Conservation (phyloP, 2,888 invertebrate genomes). For the Pyrocoelia pectoralis region DNA sequence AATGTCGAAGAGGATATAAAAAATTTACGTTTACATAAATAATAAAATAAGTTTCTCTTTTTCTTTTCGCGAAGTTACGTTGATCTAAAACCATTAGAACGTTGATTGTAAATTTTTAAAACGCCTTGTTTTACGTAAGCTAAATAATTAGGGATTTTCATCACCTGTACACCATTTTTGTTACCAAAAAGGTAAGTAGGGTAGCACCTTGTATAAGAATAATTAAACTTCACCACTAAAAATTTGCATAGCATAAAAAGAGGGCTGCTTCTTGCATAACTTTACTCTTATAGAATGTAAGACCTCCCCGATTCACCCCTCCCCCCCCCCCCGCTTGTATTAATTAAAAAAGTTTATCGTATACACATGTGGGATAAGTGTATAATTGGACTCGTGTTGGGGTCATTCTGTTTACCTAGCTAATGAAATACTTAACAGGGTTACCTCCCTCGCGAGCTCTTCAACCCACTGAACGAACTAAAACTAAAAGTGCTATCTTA, state of each 20-base stretch:
- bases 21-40: slow-evolving; percentile 19
- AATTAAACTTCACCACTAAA: slow-evolving; percentile 32
- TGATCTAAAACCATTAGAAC: slow-evolving; percentile 9
- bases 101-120: slow-evolving; percentile 17
- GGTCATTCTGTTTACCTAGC: slow-evolving; percentile 27
- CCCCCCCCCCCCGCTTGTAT: slow-evolving; percentile 19
- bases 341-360: slow-evolving; percentile 18
- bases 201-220: slow-evolving; percentile 27
- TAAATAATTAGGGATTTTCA: slow-evolving; percentile 23
- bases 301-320: slow-evolving; percentile 23
- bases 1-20: slow-evolving; percentile 6
- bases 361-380: slow-evolving; percentile 12
- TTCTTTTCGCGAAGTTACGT: slow-evolving; percentile 6
- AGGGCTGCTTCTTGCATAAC: slow-evolving; percentile 28
- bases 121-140: slow-evolving; percentile 20
- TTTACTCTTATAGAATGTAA: slow-evolving; percentile 32
- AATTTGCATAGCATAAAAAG: slow-evolving; percentile 33
- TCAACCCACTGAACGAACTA: slow-evolving; percentile 18
- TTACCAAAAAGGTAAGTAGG: slow-evolving; percentile 7
- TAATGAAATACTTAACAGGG: slow-evolving; percentile 34
- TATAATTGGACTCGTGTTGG: slow-evolving; percentile 26
- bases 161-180: slow-evolving; percentile 9
- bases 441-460: slow-evolving; percentile 30
- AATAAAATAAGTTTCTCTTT: slow-evolving; percentile 19
- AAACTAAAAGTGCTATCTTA: slow-evolving; percentile 30